Conservation (phyloP, 2,797 vertebrate species). For the Enteromius paludinosus region DNA sequence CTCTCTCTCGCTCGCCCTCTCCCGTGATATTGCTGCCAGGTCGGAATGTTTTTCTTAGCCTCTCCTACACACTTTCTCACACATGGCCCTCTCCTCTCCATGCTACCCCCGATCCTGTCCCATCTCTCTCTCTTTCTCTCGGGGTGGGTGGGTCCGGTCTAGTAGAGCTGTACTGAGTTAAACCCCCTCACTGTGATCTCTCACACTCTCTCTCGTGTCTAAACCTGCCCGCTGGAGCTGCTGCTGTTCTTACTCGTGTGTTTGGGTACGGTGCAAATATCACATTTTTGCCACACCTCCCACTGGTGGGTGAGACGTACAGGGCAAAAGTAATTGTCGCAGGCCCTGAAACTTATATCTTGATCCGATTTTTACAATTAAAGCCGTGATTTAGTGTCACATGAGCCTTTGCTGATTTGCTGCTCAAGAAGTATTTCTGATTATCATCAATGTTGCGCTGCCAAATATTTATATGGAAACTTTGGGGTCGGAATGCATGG, state of each 20-base stretch:
- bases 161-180: slow-evolving; percentile 20
- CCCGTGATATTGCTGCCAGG: slow-evolving; percentile 73
- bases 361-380: not conserved
- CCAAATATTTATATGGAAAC: not conserved
- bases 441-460: not conserved
- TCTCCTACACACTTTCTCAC: slow-evolving; percentile 87
- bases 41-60: slow-evolving; percentile 82
- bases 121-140: slow-evolving; percentile 15
- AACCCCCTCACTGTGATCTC: slow-evolving; percentile 44
- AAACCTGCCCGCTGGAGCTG: slow-evolving; percentile 52
- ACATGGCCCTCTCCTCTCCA: slow-evolving; percentile 66
- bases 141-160: slow-evolving; percentile 53
- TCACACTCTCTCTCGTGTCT: slow-evolving; percentile 50
- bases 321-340: not conserved
- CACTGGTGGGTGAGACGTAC: not conserved
- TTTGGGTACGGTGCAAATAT: slow-evolving; percentile 33
- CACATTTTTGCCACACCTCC: slow-evolving; percentile 24
- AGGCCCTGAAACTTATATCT: not conserved
- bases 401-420: not conserved
- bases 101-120: slow-evolving; percentile 13
- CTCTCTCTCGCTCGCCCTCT: slow-evolving; percentile 61
- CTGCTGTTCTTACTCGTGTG: slow-evolving; percentile 42
- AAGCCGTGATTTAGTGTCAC: not conserved
- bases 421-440: not conserved
- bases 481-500: too few relatives aligned